Conservation (phyloP, 2,888 invertebrate genomes). For the Aspidapion aeneum region DNA sequence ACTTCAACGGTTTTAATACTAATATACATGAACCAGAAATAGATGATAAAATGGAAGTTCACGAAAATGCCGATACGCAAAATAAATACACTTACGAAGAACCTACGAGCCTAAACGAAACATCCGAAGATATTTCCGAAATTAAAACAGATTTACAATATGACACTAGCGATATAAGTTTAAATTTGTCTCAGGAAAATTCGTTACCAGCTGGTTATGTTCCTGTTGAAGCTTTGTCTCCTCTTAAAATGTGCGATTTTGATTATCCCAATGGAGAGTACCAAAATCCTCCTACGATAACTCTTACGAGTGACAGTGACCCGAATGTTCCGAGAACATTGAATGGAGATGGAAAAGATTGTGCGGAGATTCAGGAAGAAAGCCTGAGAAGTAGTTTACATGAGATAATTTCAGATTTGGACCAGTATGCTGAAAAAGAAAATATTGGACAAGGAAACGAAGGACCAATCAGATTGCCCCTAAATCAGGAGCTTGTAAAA, state of each 20-base stretch:
- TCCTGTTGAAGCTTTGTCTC: conserved; percentile 31
- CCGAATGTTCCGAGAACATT: conserved; percentile 14
- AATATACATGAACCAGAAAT: neutral
- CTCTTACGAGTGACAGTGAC: conserved; percentile 19
- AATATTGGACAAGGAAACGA: conserved; percentile 28
- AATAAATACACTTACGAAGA: neutral
- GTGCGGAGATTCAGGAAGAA: conserved; percentile 51
- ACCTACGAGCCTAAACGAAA: neutral
- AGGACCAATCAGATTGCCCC: neutral
- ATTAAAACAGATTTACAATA: neutral
- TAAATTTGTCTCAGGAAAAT: neutral
- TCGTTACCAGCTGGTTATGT: conserved; percentile 29
- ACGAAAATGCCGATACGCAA: too few species aligned
- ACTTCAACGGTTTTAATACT: too few species aligned
- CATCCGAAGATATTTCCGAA: neutral
- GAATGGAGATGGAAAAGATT: conserved; percentile 15
- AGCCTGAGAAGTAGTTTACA: conserved; percentile 55
- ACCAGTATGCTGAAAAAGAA: conserved; percentile 54
- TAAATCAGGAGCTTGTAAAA: neutral
- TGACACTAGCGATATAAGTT: neutral
- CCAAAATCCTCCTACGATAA: conserved; percentile 20
- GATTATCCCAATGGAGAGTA: conserved; percentile 19
- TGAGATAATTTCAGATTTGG: conserved; percentile 60
- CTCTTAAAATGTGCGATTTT: conserved; percentile 25
- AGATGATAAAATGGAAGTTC: neutral